Evolutionary conservation across 2,888 invertebrate genomes (phyloP).

Genomic region (Tetanocera ferruginea): DNA sequence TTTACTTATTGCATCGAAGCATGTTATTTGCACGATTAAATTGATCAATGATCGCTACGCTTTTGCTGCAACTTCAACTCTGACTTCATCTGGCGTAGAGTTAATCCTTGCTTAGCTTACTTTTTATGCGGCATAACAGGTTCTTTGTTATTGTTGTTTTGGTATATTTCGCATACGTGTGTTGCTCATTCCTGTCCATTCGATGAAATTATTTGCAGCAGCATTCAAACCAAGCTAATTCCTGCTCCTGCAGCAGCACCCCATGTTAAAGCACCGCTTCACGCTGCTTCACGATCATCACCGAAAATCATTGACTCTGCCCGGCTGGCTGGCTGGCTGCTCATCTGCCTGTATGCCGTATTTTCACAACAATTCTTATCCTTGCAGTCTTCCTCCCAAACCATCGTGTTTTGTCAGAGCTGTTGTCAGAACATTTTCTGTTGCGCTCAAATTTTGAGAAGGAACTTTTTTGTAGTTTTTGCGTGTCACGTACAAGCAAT

Average conservation of each 20-base stretch:
- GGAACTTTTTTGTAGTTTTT: slow-evolving; percentile 48
- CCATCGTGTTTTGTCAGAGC: background rate
- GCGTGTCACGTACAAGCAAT: slow-evolving; percentile 68
- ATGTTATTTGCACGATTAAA: slow-evolving; percentile 68
- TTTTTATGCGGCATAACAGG: background rate
- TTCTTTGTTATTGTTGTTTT: background rate
- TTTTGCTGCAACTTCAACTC: background rate
- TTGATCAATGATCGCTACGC: slow-evolving; percentile 58
- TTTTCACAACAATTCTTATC: background rate
- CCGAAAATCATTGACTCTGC: slow-evolving; percentile 27
- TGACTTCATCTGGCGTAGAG: background rate
- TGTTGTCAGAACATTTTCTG: background rate
- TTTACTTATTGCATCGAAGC: slow-evolving; percentile 65
- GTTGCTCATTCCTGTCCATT: background rate
- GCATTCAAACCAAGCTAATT: background rate
- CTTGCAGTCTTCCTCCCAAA: background rate
- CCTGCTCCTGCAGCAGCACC: slow-evolving; percentile 29
- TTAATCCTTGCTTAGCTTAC: slow-evolving; percentile 24
- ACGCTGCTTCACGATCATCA: background rate
- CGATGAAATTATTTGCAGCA: slow-evolving; percentile 10
- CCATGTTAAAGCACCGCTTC: background rate
- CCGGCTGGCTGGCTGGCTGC: background rate
- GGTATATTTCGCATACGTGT: background rate
- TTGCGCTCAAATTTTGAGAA: background rate
- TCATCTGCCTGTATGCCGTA: background rate